Conservation (phyloP, 2,797 vertebrate species). For the Sebastes vulpes region DNA sequence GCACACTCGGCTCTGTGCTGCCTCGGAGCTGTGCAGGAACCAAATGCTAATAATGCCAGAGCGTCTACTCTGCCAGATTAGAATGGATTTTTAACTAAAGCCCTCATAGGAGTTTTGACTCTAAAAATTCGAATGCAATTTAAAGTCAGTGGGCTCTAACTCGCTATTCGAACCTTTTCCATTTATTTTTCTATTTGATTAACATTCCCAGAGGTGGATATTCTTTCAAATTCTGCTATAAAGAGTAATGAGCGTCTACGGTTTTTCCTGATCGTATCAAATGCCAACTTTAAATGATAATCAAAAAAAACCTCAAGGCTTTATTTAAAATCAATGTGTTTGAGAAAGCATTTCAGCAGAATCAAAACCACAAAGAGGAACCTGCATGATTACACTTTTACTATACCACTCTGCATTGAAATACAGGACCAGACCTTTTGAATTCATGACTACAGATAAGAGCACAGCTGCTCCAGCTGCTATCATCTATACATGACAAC, state of each 20-base stretch:
- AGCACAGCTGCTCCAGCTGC: background rate
- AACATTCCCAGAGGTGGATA: constrained; percentile 36
- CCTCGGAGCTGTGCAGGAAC: constrained; percentile 48
- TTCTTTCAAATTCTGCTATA: constrained; percentile 27
- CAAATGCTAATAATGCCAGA: constrained; percentile 58
- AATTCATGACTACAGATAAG: constrained; percentile 19
- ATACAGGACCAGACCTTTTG: background rate
- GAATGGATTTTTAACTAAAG: constrained; percentile 80
- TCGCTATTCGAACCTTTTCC: constrained; percentile 28
- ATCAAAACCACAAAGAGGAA: background rate
- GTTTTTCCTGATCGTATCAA: constrained; percentile 33
- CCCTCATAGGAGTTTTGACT: constrained; percentile 48
- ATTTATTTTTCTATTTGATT: constrained; percentile 54
- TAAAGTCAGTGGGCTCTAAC: constrained; percentile 30
- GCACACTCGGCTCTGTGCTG: constrained; percentile 20
- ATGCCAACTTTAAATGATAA: constrained; percentile 29
- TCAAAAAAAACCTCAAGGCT: constrained; percentile 1
- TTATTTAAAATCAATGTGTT: constrained; percentile 17
- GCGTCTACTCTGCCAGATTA: constrained; percentile 58
- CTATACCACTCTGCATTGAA: background rate
- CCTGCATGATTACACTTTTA: background rate
- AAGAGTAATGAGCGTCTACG: constrained; percentile 27
- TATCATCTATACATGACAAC: constrained; percentile 16
- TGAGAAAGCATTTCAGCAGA: background rate
- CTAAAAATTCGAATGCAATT: constrained; percentile 50